phyloP scores from a whole-genome alignment of 2,888 invertebrate genomes.

The Congeria kusceri region DNA sequence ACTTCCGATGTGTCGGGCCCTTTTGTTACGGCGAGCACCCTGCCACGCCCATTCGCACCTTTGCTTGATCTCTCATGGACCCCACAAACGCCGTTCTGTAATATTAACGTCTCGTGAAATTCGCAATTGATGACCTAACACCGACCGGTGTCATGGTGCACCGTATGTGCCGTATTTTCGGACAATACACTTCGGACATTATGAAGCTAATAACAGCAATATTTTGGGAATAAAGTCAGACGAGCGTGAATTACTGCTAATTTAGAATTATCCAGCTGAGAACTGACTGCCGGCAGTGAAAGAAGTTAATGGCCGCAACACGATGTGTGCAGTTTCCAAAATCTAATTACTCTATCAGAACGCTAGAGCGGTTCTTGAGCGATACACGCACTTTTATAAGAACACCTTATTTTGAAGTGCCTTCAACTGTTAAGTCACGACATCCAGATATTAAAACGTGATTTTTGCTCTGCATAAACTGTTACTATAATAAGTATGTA shows the following conservation, averaged over 20 bases:
- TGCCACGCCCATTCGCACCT: slow-evolving; percentile 1
- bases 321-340: too few relatives aligned
- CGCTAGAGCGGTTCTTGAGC: too few relatives aligned
- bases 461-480: too few relatives aligned
- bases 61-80: slow-evolving; percentile 17
- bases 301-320: too few relatives aligned
- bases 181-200: slow-evolving; percentile 12
- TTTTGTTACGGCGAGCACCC: slow-evolving; percentile 26
- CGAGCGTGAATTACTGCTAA: slow-evolving; percentile 10
- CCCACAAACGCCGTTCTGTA: slow-evolving; percentile 28
- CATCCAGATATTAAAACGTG: too few relatives aligned
- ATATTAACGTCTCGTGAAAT: slow-evolving; percentile 1
- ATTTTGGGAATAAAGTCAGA: background rate
- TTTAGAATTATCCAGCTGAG: background rate
- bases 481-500: too few relatives aligned
- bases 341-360: too few relatives aligned
- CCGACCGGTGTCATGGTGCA: slow-evolving; percentile 11
- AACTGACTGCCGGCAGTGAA: too few relatives aligned
- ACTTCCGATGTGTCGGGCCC: slow-evolving; percentile 20
- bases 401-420: too few relatives aligned
- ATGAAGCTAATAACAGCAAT: background rate
- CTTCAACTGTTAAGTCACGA: too few relatives aligned
- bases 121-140: slow-evolving; percentile 41
- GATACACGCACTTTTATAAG: too few relatives aligned
- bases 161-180: slow-evolving; percentile 19